Evolutionary conservation across 2,888 invertebrate genomes (phyloP).

Genomic region (Drosophila mercatorum): DNA sequence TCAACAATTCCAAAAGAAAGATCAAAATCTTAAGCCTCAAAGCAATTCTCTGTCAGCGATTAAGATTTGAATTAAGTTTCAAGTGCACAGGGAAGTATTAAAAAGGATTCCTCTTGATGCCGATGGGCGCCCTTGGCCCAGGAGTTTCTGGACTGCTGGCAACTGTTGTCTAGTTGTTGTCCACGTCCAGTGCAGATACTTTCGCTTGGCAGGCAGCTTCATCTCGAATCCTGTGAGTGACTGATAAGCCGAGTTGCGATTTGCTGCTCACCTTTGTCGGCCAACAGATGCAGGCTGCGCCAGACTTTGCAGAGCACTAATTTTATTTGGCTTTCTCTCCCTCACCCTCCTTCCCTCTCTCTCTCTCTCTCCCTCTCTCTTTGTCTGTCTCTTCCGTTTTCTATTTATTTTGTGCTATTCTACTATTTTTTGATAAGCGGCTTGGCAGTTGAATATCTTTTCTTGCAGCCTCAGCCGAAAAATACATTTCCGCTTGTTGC

Average conservation of each 20-base stretch:
- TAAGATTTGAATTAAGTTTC: neutral
- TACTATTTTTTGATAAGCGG: conserved; percentile 58
- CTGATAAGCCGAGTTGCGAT: conserved; percentile 50
- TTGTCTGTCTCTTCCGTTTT: neutral
- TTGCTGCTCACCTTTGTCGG: conserved; percentile 7
- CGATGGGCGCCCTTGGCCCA: neutral
- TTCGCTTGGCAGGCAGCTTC: conserved; percentile 9
- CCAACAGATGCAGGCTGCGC: conserved; percentile 9
- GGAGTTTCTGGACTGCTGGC: neutral
- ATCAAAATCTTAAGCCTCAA: neutral
- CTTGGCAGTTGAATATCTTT: conserved; percentile 62
- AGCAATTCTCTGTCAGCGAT: neutral
- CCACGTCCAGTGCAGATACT: conserved; percentile 24
- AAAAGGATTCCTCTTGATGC: neutral
- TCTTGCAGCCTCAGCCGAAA: conserved; percentile 48
- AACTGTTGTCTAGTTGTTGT: conserved; percentile 12
- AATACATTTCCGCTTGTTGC: conserved; percentile 70
- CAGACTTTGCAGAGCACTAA: neutral
- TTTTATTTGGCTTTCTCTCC: conserved; percentile 16
- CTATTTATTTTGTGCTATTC: conserved; percentile 4
- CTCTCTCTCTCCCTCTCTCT: neutral
- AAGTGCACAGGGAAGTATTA: neutral
- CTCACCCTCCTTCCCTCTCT: too few relatives aligned
- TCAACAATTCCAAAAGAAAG: neutral
- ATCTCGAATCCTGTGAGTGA: conserved; percentile 38